Evolutionary conservation across 2,797 vertebrate genomes (phyloP), one percentile per base, ranked within the genome.

Genomic region (Rhinogobio ventralis): DNA sequence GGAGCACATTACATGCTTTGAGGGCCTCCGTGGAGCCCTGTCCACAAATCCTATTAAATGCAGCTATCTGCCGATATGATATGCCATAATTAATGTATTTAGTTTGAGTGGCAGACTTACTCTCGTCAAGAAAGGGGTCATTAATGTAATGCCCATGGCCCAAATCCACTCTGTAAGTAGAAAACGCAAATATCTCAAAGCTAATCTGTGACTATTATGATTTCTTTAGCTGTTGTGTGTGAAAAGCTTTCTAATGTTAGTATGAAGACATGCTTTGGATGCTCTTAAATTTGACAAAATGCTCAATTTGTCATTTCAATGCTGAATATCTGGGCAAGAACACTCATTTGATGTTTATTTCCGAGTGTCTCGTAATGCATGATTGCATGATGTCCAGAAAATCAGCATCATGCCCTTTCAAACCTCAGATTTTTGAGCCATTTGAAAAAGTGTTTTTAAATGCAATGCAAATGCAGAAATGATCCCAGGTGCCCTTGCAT

Each of bases 31-130:
- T 28, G 73, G 82, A 83, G 62, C 62, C 33, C 62, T 2, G 62
- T 67, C 72, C 62, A 68, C 82, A 83, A 77, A 83, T 83, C 82
- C 49, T 69, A 77, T 83, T 83, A 83, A 77, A 53, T 45, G 33
- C 30, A 23, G 36, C 73, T 83, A 55, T 83, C 82, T 77, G 49
- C 62, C 2, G 4, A 60, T 33, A 36, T 69, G 62, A 77, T 46
- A 42, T n/a, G 49, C 62, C n/a, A 30, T 77, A 83, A 77, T 83
- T 33, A 66, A 83, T 33, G 62, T 53, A 55, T 77, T 77, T 57
- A 68, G 73, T 55, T 53, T 77, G 73, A 83, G 73, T 83, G 64
- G 73, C n/a, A 10, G 72, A 39, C 46, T 76, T 42, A 66, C 49
- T 51, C n/a, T 83, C 36, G 11, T n/a, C n/a, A 55, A 76, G 36